Evolutionary conservation across 1,140 invertebrate species (phyloP).

Genomic region (Dysdera silvatica): DNA sequence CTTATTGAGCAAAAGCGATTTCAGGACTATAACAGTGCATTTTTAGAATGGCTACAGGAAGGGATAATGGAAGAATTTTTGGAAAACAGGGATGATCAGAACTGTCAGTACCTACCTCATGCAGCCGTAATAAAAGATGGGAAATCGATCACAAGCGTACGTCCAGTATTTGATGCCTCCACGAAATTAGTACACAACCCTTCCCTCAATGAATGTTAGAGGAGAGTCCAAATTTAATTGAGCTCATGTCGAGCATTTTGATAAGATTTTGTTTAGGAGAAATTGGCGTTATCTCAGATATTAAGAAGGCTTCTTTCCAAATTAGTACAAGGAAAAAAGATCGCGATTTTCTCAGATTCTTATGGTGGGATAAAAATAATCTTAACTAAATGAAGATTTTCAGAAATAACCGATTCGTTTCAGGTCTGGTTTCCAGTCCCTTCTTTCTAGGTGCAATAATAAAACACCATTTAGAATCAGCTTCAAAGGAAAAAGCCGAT

Average conservation of each 20-base stretch:
- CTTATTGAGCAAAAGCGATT: no score
- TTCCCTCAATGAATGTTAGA: background rate
- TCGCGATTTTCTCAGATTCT: background rate
- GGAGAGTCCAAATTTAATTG: background rate
- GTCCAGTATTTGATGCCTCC: background rate
- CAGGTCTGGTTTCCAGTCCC: background rate
- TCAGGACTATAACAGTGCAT: no score
- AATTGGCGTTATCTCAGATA: background rate
- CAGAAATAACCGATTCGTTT: background rate
- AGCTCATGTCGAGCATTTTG: background rate
- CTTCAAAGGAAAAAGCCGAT: no score
- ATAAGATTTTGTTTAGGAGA: background rate
- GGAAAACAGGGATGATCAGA: background rate
- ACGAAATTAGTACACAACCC: background rate
- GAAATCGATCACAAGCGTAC: background rate
- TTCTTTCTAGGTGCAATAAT: background rate
- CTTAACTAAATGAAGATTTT: background rate
- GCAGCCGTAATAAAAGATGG: background rate
- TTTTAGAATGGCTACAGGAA: background rate
- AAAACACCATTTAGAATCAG: background rate
- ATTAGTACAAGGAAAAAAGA: background rate
- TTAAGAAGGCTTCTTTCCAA: background rate
- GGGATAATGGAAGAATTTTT: constrained; percentile 1
- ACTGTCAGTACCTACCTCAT: background rate
- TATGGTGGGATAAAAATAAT: background rate